Base-by-base conservation (phyloP, 1,140 invertebrate species). In the Akabosia matsudoensis region DNA sequence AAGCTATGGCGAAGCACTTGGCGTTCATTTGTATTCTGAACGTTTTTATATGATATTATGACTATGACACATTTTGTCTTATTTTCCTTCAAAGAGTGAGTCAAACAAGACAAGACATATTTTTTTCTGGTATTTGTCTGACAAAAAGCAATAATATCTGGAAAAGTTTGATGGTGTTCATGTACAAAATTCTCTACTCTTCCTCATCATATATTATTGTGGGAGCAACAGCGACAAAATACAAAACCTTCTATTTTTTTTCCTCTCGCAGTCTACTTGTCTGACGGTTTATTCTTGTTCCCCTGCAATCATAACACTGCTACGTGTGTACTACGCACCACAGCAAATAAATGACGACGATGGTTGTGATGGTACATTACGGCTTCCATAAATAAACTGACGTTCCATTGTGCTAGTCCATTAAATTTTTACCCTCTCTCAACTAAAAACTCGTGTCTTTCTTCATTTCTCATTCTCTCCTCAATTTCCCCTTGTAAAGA, bases 351-450 rank as follows among this genome's bases (percentile, higher is more conserved):
- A 45, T 45, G 37, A 45, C 7, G 37, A 45, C 18, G 37, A 45
- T 56, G 54, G 54, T 10, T 22, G n/a, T 56, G 54, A 56, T 56
- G 61, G 28, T 30, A 67, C 61, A 67, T 67, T 67, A 67, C 30
- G 61, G 24, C 31, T 67, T 67, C 61, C 61, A 67, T 67, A 67
- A 67, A 67, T 67, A 67, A 67, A 67, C 24, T 67, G 26, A 67
- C 24, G 28, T 67, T 67, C 61, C 61, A 67, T 67, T 67, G 61
- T 67, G 61, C 31, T 67, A 67, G 61, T 67, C 61, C 61, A 67
- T 67, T 67, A 67, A 67, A 67, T 67, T 67, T 45, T 67, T 67
- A 31, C 61, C 26, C 61, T 67, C 54, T n/a, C 54, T 61, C 61
- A 2, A 16, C 7, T 56, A 56, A 16, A 56, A 10, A 10, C 10